Evolutionary conservation across 2,113 vertebrate genomes (phyloP), one percentile per base, ranked within the genome.

Genomic region (Pseudopodoces humilis): DNA sequence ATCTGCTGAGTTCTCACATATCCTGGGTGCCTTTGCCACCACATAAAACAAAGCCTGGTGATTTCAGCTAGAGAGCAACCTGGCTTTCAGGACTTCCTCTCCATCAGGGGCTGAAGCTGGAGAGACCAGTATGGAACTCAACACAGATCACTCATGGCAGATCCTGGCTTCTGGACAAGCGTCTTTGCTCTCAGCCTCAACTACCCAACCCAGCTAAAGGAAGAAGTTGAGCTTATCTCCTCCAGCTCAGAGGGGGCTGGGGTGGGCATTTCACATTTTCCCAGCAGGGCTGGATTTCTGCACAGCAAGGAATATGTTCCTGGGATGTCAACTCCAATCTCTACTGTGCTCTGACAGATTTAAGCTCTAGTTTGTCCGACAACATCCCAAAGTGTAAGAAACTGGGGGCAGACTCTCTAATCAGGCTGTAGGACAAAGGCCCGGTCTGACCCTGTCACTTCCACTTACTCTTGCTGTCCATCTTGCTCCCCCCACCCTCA

Each of bases 361-460:
- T 98, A 99, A 98, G 98, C 98, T 98, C 97, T 97, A 98, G 98
- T 98, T 98, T 99, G 99, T 99, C 98, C 95, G 91, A 99, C 99
- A 99, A 98, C 98, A 98, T 98, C 98, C 98, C 98, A 98, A 99
- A 99, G 98, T 99, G 98, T 98, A 99, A 98, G 97, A 99, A 99
- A 98, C 98, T 98, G 98, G 98, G 98, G 98, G 98, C 98, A 98
- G 98, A 98, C 98, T 98, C 98, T 99, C 98, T 99, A 99, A 99
- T 99, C 98, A 98, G 98, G 98, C 98, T 98, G 98, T 98, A 98
- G 98, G 99, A 99, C 98, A 99, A 99, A 99, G 98, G 98, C 98
- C 98, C 91, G 97, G 98, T 97, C 98, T 99, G 99, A 99, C 99
- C 99, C 98, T 99, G 99, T 99, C 99, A 99, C 98, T 98, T 98